Evolutionary conservation across 2,113 vertebrate genomes (phyloP), one percentile per base, ranked within the genome.

Genomic region (Corvus moneduloides): DNA sequence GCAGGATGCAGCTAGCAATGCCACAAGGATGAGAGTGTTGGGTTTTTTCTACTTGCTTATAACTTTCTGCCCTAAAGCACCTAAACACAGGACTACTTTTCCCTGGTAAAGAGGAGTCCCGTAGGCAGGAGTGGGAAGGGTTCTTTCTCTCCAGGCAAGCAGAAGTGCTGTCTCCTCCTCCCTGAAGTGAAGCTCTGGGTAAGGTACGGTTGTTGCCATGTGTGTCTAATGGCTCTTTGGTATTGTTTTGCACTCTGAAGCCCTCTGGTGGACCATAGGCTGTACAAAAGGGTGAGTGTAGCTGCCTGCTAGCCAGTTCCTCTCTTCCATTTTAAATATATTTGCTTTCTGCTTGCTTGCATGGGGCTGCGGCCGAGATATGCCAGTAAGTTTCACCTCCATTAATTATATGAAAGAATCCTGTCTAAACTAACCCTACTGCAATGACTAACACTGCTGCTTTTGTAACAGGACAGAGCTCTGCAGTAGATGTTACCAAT

Each of bases 241-340:
- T 99, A 98, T 99, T 99, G 99, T 99, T 99, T 99, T 99, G 99
- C 99, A 98, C 98, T 99, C 99, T 98, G 97, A 99, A 99, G 99
- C 99, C 99, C 99, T 98, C 99, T 99, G 99, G 99, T 99, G 99
- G 99, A 99, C 99, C 99, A 99, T 99, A 99, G 99, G 99, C 99
- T 99, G 99, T 99, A 99, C 99, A 99, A 99, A 99, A 99, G 99
- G 99, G 99, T 99, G 99, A 99, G 99, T 99, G 98, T 98, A 99
- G 99, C 98, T 99, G 99, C 98, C 98, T 99, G 99, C 98, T 98
- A 98, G 98, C 98, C 98, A 98, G 98, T 98, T 98, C 97, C 88
- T 97, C 96, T 97, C 96, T 97, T 98, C 97, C 98, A 98, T 97
- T 98, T 97, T 97, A 97, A 97, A 92, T 98, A 97, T 97, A 97